Evolutionary conservation across 2,797 vertebrate species (phyloP).

Genomic region (Novumbra hubbsi): DNA sequence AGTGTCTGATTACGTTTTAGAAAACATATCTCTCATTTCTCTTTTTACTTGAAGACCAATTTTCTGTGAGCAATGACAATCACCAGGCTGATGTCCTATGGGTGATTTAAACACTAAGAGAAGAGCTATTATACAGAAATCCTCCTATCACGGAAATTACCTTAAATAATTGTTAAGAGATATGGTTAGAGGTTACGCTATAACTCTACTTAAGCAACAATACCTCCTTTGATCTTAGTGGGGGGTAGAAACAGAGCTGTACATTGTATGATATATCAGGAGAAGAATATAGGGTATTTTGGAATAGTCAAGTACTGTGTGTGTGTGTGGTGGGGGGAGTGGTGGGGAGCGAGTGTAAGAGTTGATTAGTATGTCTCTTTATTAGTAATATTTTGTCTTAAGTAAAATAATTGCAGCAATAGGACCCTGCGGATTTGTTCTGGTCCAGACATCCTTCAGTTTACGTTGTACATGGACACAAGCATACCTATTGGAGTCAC

Average conservation of each 20-base stretch:
- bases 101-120: constrained; percentile 59
- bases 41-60: not conserved
- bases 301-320: constrained; percentile 34
- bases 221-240: constrained; percentile 70
- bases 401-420: constrained; percentile 57
- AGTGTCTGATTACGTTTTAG: constrained; percentile 74
- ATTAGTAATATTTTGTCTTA: constrained; percentile 14
- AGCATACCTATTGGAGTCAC: constrained; percentile 65
- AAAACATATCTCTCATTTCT: constrained; percentile 46
- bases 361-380: constrained; percentile 18
- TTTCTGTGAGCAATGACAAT: constrained; percentile 19
- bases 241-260: constrained; percentile 68
- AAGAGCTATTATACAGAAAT: constrained; percentile 64
- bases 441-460: constrained; percentile 21
- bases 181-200: constrained; percentile 79
- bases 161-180: constrained; percentile 59
- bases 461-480: constrained; percentile 44
- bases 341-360: constrained; percentile 10
- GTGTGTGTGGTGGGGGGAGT: constrained; percentile 5
- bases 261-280: constrained; percentile 68
- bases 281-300: constrained; percentile 27
- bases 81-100: constrained; percentile 51
- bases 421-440: constrained; percentile 70
- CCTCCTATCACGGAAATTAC: constrained; percentile 76
- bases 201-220: constrained; percentile 69